A percentile compares a stretch with the other conserved stretches of the same genome.
Conservation (phyloP, 2,797 vertebrate species). For the Euthynnus affinis region DNA sequence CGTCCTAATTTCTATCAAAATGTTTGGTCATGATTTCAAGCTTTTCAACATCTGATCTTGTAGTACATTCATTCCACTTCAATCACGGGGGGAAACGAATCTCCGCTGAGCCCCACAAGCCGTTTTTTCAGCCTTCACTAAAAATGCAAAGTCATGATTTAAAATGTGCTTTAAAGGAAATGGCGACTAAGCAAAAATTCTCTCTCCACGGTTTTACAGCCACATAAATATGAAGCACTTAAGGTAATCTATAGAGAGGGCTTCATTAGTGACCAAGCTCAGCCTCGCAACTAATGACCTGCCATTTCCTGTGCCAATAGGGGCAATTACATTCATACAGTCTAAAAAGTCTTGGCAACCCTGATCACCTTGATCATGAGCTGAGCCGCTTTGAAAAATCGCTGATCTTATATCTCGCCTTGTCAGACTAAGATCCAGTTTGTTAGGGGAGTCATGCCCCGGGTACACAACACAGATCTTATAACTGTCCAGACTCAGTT, state of each 20-base stretch:
- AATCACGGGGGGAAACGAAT: slow-evolving; percentile 6
- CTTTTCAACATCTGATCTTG: not conserved
- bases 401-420: not conserved
- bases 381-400: not conserved
- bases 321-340: not conserved
- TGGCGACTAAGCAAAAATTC: not conserved
- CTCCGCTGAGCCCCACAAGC: not conserved
- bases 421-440: not conserved
- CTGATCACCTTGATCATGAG: not conserved
- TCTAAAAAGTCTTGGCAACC: not conserved
- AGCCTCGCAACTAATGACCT: not conserved
- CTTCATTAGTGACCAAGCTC: slow-evolving; percentile 17
- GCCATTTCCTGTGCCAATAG: not conserved
- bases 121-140: not conserved
- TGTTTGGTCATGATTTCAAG: not conserved
- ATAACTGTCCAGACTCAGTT: not conserved
- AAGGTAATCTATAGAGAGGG: slow-evolving; percentile 7
- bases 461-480: not conserved
- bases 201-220: not conserved
- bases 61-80: not conserved
- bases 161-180: not conserved
- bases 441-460: not conserved
- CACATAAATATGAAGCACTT: slow-evolving; percentile 35
- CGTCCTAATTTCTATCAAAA: not conserved
- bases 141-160: slow-evolving; percentile 2